phyloP scores from a whole-genome alignment of 2,113 vertebrate species.

The Copsychus sechellarum region DNA sequence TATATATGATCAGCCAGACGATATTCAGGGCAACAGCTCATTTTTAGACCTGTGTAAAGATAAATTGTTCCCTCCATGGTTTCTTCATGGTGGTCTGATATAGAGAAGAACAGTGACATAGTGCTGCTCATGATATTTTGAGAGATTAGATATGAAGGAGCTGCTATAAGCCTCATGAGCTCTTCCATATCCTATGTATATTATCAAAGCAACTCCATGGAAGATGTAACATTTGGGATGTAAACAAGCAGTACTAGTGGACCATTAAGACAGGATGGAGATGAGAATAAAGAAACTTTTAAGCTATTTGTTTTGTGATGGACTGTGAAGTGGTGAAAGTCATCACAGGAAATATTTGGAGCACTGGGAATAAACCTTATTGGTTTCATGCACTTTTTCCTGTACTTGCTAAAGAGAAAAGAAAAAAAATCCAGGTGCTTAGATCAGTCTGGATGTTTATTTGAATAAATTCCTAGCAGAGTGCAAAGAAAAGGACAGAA shows the following conservation, averaged over 20 bases:
- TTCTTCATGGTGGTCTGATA: not conserved
- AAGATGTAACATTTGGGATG: not conserved
- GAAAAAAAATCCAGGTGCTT: not conserved
- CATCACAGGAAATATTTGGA: not conserved
- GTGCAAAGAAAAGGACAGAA: slow-evolving; percentile 20
- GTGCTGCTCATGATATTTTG: not conserved
- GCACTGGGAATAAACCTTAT: not conserved
- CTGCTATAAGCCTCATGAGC: not conserved
- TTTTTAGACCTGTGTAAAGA: not conserved
- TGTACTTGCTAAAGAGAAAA: not conserved
- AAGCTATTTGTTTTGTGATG: not conserved
- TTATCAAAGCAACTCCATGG: not conserved
- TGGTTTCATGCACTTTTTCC: not conserved
- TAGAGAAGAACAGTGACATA: not conserved
- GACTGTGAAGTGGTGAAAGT: rapidly evolving
- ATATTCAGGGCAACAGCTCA: not conserved
- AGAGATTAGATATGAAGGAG: not conserved
- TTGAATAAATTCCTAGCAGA: slow-evolving; percentile 20
- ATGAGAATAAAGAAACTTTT: not conserved
- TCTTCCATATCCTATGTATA: not conserved
- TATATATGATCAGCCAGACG: not conserved
- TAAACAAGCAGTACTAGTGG: not conserved
- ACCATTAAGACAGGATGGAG: not conserved
- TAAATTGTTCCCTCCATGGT: not conserved
- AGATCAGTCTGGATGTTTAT: not conserved